These are phyloP conservation scores for Crepidodera aurea DNA, from an alignment of 2,888 invertebrate genomes.

Conservation along the genomic window DNA sequence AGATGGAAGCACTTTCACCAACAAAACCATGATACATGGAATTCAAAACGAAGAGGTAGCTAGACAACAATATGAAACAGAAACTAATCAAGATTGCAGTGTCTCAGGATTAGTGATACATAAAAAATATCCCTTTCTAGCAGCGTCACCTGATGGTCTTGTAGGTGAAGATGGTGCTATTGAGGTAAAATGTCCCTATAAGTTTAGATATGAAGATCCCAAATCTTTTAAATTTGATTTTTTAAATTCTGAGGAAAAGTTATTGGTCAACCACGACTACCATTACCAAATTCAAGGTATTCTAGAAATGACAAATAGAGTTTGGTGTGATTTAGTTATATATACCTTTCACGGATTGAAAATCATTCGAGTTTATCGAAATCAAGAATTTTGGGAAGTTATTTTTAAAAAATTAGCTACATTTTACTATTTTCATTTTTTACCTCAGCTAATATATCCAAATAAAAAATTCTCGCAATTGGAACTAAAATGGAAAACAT, in stretches of 20 bases:
- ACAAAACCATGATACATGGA: constrained; percentile 3
- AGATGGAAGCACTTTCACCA: background rate
- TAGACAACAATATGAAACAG: constrained; percentile 27
- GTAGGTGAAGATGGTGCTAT: constrained; percentile 6
- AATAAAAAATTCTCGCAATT: background rate
- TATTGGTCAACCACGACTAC: constrained; percentile 5
- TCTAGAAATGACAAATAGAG: constrained; percentile 9
- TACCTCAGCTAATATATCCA: constrained; percentile 5
- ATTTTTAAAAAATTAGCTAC: constrained; percentile 3
- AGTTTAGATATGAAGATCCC: constrained; percentile 1
- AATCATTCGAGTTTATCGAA: constrained; percentile 3
- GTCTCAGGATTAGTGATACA: background rate
- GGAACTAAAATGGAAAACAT: constrained; percentile 6
- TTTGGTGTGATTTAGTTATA: constrained; percentile 20
- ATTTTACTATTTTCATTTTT: constrained; percentile 7
- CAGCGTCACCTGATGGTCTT: constrained; percentile 26
- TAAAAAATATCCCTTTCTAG: constrained; percentile 12
- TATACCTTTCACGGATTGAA: constrained; percentile 17
- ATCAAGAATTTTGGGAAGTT: background rate
- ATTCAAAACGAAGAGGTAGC: constrained; percentile 5
- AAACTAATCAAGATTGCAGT: background rate
- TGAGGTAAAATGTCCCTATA: constrained; percentile 30
- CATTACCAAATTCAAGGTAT: constrained; percentile 23
- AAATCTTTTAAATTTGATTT: background rate
- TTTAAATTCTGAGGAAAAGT: background rate